phyloP scores from a whole-genome alignment of 2,113 vertebrate genomes.

The Zosterops pallidus region DNA sequence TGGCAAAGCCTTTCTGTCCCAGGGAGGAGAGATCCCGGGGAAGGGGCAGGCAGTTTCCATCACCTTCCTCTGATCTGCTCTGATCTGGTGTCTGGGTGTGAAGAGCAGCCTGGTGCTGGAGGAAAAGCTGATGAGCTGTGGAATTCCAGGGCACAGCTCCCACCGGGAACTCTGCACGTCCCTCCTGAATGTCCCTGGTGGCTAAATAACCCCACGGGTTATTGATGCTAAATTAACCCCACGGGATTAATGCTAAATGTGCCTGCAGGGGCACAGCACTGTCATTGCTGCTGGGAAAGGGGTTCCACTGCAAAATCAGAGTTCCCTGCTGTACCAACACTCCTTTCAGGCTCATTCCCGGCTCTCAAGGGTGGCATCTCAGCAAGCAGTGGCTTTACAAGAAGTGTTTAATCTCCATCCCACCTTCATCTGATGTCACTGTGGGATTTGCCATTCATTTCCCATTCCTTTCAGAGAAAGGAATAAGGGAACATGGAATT shows the following conservation, averaged over 20 bases:
- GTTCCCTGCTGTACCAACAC: background rate
- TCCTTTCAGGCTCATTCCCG: background rate
- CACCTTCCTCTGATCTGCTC: background rate
- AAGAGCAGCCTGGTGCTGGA: background rate
- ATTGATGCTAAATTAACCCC: fast-evolving
- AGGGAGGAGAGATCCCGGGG: background rate
- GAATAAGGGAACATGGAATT: background rate
- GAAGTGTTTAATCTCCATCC: background rate
- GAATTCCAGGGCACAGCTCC: background rate
- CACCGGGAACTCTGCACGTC: fast-evolving
- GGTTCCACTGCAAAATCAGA: background rate
- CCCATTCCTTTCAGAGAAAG: background rate
- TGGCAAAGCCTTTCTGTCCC: background rate
- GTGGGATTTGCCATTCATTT: background rate
- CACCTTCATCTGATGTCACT: background rate
- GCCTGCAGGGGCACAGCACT: background rate
- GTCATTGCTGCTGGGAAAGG: background rate
- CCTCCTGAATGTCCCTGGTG: fast-evolving
- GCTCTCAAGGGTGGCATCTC: background rate
- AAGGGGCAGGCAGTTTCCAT: background rate
- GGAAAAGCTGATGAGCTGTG: background rate
- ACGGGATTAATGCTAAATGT: fast-evolving
- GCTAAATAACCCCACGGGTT: fast-evolving
- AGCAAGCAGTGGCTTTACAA: background rate
- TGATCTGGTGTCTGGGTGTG: background rate